Evolutionary conservation across 2,888 invertebrate genomes (phyloP), one percentile per base, ranked within the genome.

Genomic region (Drosophila paranaensis): DNA sequence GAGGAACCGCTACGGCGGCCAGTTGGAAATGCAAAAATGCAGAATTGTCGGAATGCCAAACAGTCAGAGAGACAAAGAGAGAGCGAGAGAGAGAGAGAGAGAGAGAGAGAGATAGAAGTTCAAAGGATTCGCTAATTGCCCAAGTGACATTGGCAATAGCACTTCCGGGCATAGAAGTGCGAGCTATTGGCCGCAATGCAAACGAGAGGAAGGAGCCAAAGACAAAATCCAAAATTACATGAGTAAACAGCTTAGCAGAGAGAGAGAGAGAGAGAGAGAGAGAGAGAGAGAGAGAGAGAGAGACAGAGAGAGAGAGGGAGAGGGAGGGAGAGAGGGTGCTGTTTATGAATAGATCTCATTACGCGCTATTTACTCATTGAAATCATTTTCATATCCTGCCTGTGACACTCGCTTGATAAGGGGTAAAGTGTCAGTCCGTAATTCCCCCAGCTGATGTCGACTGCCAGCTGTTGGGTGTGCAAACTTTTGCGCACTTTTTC

Each of bases 401-500:
- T 61, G 58, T 60, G 64, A 60, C 65, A 65, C 58, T 45, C 50
- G 51, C 58, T 43, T 64, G 76, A 60, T 69, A 42, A 48, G 20
- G 46, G 40, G 33, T 16, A 14, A 30, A 45, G 42, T n/a, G 13
- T 13, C 16, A 45, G 60, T 37, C 50, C 45, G 62, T 43, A 27
- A 45, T 35, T 35, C 35, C 43, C 35, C 11, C 20, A 30, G 51
- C 39, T 48, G 58, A 60, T 62, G 45, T 61, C 40, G 30, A 30
- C 62, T 60, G 74, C 56, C 66, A 72, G 72, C 37, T 66, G 33
- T 33, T 33, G 33, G 33, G 6, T 37, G 57, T 37, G 37, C 51
- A 60, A 66, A 83, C 65, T 69, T 70, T 53, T 37, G 54, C 57
- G 33, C 76, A 79, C 70, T 84, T 81, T 84, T 87, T 58, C 48